Evolutionary conservation across 2,888 invertebrate genomes (phyloP).

Genomic region (Protophormia terraenovae): DNA sequence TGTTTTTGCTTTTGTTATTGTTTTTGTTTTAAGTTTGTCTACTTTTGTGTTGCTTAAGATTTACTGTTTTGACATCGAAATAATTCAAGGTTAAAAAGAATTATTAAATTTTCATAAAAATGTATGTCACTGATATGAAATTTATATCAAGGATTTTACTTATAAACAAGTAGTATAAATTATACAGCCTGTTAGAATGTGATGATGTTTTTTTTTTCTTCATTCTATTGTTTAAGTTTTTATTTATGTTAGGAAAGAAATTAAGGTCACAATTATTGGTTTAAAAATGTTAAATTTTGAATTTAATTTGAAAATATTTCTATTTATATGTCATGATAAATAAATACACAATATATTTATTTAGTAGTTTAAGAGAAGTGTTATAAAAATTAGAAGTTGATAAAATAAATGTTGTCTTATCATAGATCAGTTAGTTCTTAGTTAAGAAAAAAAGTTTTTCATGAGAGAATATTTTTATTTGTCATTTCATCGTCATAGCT

Average conservation of each 20-base stretch:
- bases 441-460: too few relatives aligned
- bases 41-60: constrained; percentile 14
- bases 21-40: constrained; percentile 13
- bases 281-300: too few relatives aligned
- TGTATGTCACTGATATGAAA: constrained; percentile 34
- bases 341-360: too few relatives aligned
- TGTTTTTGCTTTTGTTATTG: not conserved
- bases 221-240: not conserved
- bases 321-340: too few relatives aligned
- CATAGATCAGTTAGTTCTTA: too few relatives aligned
- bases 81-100: constrained; percentile 51
- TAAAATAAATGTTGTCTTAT: too few relatives aligned
- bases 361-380: too few relatives aligned
- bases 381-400: too few relatives aligned
- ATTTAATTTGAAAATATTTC: too few relatives aligned
- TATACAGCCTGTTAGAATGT: not conserved
- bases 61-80: constrained; percentile 24
- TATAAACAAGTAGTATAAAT: not conserved
- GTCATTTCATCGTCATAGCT: too few relatives aligned
- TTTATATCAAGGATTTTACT: constrained; percentile 33
- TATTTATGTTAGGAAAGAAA: not conserved
- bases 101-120: constrained; percentile 45
- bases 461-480: too few relatives aligned
- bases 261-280: not conserved
- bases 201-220: not conserved